Percentiles rank a stretch among this genome's conserved stretches.
phyloP scores from a whole-genome alignment of 2,797 vertebrate species.

The Enteromius treurensis region DNA sequence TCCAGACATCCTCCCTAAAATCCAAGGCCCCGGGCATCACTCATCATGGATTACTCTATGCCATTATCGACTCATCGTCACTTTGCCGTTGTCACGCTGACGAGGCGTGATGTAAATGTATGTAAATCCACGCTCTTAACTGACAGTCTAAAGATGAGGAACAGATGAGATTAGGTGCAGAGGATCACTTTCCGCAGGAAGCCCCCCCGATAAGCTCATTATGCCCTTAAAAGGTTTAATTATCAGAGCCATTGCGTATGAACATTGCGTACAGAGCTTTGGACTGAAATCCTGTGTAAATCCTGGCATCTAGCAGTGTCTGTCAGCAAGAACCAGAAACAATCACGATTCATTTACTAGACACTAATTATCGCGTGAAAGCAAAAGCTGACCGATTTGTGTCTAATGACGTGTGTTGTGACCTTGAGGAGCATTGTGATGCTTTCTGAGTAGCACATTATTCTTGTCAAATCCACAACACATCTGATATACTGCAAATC shows the following conservation, averaged over 20 bases:
- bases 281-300: conserved; percentile 59
- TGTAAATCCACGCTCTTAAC: conserved; percentile 64
- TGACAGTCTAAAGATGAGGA: conserved; percentile 64
- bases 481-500: conserved; percentile 11
- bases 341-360: conserved; percentile 55
- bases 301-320: conserved; percentile 51
- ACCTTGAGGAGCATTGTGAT: conserved; percentile 40
- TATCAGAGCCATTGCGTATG: conserved; percentile 59
- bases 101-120: conserved; percentile 61
- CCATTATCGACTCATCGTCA: conserved; percentile 50
- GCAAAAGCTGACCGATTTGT: conserved; percentile 43
- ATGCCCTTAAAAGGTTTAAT: conserved; percentile 66
- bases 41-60: conserved; percentile 39
- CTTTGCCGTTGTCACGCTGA: conserved; percentile 52
- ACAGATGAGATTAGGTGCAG: conserved; percentile 65
- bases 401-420: conserved; percentile 35
- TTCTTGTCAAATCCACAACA: conserved; percentile 1
- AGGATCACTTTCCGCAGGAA: conserved; percentile 56
- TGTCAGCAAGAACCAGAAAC: conserved; percentile 51
- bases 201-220: conserved; percentile 62
- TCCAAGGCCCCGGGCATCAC: conserved; percentile 14
- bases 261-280: conserved; percentile 54
- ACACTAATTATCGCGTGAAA: conserved; percentile 51
- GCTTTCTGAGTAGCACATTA: conserved; percentile 4
- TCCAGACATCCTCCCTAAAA: conserved; percentile 17